These are phyloP conservation scores for Dusona sp. DNA, from an alignment of 2,888 invertebrate species.

Conservation along the genomic window DNA sequence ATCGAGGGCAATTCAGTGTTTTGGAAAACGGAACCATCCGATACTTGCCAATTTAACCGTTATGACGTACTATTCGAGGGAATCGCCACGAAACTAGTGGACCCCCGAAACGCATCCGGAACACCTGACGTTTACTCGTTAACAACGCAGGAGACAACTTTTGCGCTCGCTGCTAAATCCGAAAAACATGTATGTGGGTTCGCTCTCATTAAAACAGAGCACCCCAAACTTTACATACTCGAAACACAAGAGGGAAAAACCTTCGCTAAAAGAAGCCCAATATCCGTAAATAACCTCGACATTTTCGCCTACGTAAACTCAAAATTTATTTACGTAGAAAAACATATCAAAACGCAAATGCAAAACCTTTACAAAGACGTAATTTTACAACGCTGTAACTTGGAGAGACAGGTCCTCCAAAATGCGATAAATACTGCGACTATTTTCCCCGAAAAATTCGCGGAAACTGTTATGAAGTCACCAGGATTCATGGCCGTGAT, in stretches of 20 bases:
- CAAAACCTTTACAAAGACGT: constrained; percentile 45
- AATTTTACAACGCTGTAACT: constrained; percentile 69
- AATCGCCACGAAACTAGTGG: not conserved
- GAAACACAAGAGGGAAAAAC: not conserved
- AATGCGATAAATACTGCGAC: constrained; percentile 72
- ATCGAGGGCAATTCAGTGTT: constrained; percentile 27
- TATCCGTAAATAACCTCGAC: constrained; percentile 53
- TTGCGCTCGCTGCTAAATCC: constrained; percentile 13
- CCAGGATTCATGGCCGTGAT: constrained; percentile 22
- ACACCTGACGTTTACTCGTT: constrained; percentile 31
- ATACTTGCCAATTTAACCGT: constrained; percentile 45
- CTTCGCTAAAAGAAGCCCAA: not conserved
- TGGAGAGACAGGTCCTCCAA: constrained; percentile 70
- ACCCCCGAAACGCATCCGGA: not conserved
- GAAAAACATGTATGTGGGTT: constrained; percentile 10
- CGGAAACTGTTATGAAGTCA: not conserved
- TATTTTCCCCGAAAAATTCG: constrained; percentile 52
- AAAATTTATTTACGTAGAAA: constrained; percentile 11
- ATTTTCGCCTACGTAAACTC: too few species aligned
- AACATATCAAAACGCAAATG: constrained; percentile 67
- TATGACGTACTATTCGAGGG: constrained; percentile 44
- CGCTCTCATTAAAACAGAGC: constrained; percentile 34
- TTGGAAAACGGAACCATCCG: constrained; percentile 45
- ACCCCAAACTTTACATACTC: constrained; percentile 28
- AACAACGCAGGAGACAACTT: constrained; percentile 20